Evolutionary conservation across 2,797 vertebrate species (phyloP).

Genomic region (Pyrocephalus nanus): DNA sequence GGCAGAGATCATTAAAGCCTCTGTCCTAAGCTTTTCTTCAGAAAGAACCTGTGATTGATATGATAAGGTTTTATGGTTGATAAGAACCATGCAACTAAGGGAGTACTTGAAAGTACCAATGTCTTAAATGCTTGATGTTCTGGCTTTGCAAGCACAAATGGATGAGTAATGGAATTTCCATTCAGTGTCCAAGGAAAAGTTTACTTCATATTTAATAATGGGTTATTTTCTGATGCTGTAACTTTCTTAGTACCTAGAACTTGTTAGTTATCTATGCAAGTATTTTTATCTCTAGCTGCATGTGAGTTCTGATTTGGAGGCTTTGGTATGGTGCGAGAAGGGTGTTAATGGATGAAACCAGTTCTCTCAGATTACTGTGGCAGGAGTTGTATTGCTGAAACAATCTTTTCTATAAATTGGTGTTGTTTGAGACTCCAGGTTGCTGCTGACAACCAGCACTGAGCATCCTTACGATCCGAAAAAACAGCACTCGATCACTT

Average conservation of each 20-base stretch:
- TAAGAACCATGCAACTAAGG: not conserved
- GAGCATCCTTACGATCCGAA: rapidly evolving
- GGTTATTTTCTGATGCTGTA: not conserved
- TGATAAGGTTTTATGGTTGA: not conserved
- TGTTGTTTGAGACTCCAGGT: not conserved
- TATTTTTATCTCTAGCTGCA: not conserved
- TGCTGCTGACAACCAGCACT: not conserved
- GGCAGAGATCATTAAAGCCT: not conserved
- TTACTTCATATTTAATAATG: not conserved
- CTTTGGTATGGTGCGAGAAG: not conserved
- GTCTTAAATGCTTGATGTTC: rapidly evolving
- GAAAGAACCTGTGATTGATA: not conserved
- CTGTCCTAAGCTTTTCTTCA: not conserved
- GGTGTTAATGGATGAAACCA: not conserved
- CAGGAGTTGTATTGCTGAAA: not conserved
- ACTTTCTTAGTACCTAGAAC: not conserved
- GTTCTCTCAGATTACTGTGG: not conserved
- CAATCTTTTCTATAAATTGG: not conserved
- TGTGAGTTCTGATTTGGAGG: not conserved
- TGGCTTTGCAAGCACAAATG: not conserved
- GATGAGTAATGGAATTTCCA: not conserved
- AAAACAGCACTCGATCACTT: rapidly evolving
- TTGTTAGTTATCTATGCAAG: rapidly evolving
- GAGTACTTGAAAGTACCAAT: not conserved
- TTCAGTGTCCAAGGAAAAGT: not conserved